phyloP scores from a whole-genome alignment of 1,140 invertebrate genomes.

The Teleogryllus occipitalis region DNA sequence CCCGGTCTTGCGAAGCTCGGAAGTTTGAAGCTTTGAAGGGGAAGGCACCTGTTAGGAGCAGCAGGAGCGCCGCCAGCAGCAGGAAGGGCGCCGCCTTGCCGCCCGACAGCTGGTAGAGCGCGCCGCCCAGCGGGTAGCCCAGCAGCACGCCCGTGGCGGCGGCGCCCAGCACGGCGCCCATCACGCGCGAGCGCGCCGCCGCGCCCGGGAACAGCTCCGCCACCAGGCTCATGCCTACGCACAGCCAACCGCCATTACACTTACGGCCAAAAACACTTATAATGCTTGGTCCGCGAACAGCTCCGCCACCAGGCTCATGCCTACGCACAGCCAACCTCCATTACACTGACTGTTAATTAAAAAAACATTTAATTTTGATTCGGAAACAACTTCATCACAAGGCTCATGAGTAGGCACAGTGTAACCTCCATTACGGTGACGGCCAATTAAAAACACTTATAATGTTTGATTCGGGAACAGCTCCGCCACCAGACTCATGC shows the following conservation, averaged over 20 bases:
- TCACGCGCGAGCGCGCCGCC: slow-evolving; percentile 51
- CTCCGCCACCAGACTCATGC: no score
- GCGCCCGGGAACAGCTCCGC: slow-evolving; percentile 47
- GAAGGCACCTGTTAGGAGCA: slow-evolving; percentile 39
- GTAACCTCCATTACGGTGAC: no score
- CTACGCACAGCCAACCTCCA: slow-evolving; percentile 17
- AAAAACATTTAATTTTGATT: no score
- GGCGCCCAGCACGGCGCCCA: slow-evolving; percentile 71
- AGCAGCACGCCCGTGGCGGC: slow-evolving; percentile 68
- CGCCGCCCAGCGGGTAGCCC: slow-evolving; percentile 70
- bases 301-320: no score
- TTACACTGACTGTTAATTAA: no score
- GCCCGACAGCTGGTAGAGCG: slow-evolving; percentile 58
- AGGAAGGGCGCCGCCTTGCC: slow-evolving; percentile 67
- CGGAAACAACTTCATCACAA: no score
- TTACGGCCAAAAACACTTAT: no score
- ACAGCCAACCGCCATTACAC: neutral
- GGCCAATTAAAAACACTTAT: no score
- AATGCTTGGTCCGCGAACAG: no score
- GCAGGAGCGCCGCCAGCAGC: slow-evolving; percentile 52
- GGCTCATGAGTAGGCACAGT: no score
- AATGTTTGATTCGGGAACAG: no score
- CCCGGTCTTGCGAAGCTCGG: no score
- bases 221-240: slow-evolving; percentile 42
- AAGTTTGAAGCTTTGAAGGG: neutral